Conservation (phyloP, 2,797 vertebrate species). For the Nyctibius grandis region DNA sequence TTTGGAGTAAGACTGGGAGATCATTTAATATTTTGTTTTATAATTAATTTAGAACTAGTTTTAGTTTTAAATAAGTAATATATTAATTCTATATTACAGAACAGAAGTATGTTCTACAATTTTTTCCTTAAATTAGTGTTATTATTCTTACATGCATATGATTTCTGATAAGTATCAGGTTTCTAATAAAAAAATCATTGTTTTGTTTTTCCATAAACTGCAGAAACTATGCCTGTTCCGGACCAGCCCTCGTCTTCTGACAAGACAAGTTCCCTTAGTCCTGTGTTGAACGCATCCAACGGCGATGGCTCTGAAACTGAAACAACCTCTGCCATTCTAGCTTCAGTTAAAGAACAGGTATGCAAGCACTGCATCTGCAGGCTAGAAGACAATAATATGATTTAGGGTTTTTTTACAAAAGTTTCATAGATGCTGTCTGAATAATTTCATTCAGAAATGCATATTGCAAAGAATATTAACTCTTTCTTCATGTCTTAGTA, state of each 20-base stretch:
- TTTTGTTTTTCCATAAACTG: neutral
- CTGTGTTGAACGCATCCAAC: slow-evolving; percentile 89
- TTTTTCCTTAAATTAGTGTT: neutral
- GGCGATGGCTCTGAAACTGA: slow-evolving; percentile 92
- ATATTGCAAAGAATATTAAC: neutral
- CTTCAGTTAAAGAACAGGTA: slow-evolving; percentile 99
- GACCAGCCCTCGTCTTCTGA: slow-evolving; percentile 92
- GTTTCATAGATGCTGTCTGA: neutral
- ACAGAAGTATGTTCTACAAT: neutral
- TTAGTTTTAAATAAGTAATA: neutral
- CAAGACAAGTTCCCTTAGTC: slow-evolving; percentile 89
- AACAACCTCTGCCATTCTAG: slow-evolving; percentile 95
- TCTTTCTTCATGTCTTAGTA: neutral
- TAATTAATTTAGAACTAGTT: neutral
- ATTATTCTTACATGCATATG: neutral
- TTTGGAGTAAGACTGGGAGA: neutral
- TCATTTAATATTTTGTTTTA: neutral
- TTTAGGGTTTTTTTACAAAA: neutral
- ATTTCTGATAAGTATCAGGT: neutral
- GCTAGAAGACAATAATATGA: neutral
- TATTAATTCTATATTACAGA: neutral
- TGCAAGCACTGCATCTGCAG: neutral
- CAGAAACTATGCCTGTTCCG: slow-evolving; percentile 93
- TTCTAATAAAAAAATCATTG: neutral
- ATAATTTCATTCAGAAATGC: neutral